Conservation (phyloP, 2,797 vertebrate genomes). For the Girardinus metallicus region DNA sequence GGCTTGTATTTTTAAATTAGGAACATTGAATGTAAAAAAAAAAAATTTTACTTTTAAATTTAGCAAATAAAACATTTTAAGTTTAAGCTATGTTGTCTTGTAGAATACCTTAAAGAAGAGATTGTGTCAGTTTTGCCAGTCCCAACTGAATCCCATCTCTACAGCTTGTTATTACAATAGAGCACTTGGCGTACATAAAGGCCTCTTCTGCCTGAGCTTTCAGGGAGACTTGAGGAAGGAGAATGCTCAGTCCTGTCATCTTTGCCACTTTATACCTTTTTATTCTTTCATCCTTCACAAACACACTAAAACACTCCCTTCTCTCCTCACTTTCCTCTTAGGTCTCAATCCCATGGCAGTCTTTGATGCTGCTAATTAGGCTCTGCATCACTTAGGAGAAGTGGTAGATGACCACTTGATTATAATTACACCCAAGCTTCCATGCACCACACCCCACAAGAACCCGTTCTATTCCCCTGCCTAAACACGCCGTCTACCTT, state of each 20-base stretch:
- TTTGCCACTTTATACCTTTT: conserved; percentile 49
- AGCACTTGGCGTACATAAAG: conserved; percentile 71
- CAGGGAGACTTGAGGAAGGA: conserved; percentile 63
- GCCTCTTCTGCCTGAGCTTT: conserved; percentile 58
- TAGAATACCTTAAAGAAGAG: not conserved
- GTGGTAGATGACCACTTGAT: conserved; percentile 55
- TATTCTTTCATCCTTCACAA: conserved; percentile 51
- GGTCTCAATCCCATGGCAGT: conserved; percentile 1
- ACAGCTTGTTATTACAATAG: conserved; percentile 69
- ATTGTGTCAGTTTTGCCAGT: conserved; percentile 34
- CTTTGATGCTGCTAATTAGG: conserved; percentile 61
- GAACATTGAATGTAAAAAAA: not conserved
- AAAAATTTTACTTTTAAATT: not conserved
- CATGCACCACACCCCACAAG: not conserved
- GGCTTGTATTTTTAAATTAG: not conserved
- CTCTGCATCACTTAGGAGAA: conserved; percentile 45
- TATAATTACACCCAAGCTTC: conserved; percentile 45
- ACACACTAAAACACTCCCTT: conserved; percentile 29
- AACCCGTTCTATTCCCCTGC: not conserved
- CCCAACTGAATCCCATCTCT: conserved; percentile 62
- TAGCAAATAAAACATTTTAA: not conserved
- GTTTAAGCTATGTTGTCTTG: not conserved
- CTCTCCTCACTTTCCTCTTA: not conserved
- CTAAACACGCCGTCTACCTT: not conserved
- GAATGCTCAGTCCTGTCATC: conserved; percentile 44